Conservation (phyloP, 2,113 vertebrate species). For the Macheiramphus alcinus region DNA sequence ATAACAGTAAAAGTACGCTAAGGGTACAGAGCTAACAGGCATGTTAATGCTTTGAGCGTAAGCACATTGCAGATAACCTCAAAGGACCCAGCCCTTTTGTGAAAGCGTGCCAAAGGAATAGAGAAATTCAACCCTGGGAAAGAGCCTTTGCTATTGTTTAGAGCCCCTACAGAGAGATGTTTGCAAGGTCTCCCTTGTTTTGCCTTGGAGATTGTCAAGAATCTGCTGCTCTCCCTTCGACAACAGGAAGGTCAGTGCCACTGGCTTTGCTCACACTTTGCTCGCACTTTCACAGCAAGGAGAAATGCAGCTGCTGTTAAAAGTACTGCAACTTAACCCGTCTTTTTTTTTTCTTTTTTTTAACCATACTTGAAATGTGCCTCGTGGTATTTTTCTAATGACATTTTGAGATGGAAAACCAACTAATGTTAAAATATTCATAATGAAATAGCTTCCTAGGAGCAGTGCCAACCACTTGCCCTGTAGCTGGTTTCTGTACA, state of each 20-base stretch:
- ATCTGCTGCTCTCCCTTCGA: not conserved
- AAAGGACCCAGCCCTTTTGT: not conserved
- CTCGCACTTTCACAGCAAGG: not conserved
- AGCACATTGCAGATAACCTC: conserved; percentile 8
- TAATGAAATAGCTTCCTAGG: not conserved
- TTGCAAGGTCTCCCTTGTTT: not conserved
- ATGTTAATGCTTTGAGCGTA: not conserved
- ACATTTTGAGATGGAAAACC: not conserved
- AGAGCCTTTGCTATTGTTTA: conserved; percentile 26
- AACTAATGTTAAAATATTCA: not conserved
- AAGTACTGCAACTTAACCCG: not conserved
- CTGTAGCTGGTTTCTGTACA: not conserved
- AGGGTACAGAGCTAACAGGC: not conserved
- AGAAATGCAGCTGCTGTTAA: not conserved
- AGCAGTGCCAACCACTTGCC: not conserved
- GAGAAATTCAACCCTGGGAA: conserved; percentile 21
- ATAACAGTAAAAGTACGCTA: not conserved
- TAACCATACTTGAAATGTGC: not conserved
- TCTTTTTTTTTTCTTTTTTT: too few species aligned
- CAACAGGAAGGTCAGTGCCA: not conserved
- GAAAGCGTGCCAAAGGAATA: not conserved
- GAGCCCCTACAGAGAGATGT: not conserved
- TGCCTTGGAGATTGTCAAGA: conserved; percentile 20
- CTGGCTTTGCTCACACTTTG: not conserved
- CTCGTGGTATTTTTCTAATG: not conserved